Percentiles rank a stretch among this genome's conserved stretches.
Evolutionary conservation across 2,888 invertebrate genomes (phyloP).

Genomic region (Drosophila cognata): DNA sequence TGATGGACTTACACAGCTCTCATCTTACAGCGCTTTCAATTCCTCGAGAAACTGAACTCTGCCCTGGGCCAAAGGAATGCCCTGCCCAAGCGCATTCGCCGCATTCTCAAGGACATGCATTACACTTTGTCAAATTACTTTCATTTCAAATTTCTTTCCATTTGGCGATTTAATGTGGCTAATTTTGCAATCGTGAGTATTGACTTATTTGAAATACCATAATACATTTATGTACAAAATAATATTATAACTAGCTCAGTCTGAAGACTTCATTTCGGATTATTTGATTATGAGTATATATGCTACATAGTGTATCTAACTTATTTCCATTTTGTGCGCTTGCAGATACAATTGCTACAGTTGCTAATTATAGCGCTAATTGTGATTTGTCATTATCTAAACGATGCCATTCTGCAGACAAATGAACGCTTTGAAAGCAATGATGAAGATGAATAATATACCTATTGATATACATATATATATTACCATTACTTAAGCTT

Average conservation of each 20-base stretch:
- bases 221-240: not conserved
- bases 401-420: constrained; percentile 52
- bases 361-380: constrained; percentile 45
- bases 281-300: not conserved
- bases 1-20: not conserved
- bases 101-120: constrained; percentile 48
- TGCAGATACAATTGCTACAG: constrained; percentile 49
- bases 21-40: constrained; percentile 39
- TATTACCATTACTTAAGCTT: not conserved
- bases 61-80: constrained; percentile 18
- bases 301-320: not conserved
- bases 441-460: constrained; percentile 32
- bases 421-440: constrained; percentile 56
- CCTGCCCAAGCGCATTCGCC: constrained; percentile 41
- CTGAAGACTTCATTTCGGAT: not conserved
- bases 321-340: not conserved
- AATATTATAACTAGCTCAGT: not conserved
- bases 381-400: constrained; percentile 44
- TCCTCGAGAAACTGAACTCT: constrained; percentile 21
- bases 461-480: not conserved
- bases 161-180: constrained; percentile 48
- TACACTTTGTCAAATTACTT: constrained; percentile 29
- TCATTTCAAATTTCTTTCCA: constrained; percentile 35
- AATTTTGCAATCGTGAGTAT: constrained; percentile 42
- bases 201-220: not conserved